Conservation (phyloP, 2,888 invertebrate species). For the Selenia dentaria region DNA sequence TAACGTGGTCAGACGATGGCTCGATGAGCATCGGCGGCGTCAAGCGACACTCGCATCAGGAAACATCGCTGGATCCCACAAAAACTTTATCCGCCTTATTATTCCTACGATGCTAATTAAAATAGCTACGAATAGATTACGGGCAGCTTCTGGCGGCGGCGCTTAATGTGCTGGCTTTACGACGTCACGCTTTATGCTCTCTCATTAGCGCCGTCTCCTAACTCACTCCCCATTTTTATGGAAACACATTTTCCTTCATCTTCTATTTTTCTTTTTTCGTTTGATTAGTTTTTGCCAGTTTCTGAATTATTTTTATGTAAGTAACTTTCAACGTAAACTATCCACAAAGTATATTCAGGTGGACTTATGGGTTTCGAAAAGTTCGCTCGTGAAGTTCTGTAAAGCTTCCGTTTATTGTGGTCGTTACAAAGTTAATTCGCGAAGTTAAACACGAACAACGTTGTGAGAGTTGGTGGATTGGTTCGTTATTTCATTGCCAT, state of each 20-base stretch:
- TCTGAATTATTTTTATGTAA: constrained; percentile 29
- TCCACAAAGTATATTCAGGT: constrained; percentile 30
- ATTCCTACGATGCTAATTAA: constrained; percentile 81
- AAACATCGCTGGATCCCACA: too few relatives aligned
- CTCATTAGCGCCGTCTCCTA: constrained; percentile 77
- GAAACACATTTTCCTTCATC: constrained; percentile 58
- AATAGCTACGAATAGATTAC: constrained; percentile 82
- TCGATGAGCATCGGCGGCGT: constrained; percentile 49
- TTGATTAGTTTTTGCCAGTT: constrained; percentile 45
- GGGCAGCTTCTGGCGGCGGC: constrained; percentile 75
- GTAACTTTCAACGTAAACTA: constrained; percentile 32
- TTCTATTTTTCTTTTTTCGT: constrained; percentile 46
- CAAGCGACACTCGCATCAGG: constrained; percentile 35
- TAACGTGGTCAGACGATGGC: too few relatives aligned
- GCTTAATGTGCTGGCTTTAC: constrained; percentile 80
- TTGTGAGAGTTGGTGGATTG: constrained; percentile 16
- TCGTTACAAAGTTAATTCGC: constrained; percentile 33
- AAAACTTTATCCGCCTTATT: constrained; percentile 77
- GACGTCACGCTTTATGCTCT: constrained; percentile 81
- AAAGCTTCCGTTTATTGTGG: constrained; percentile 33
- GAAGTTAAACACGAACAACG: constrained; percentile 30
- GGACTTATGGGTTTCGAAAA: constrained; percentile 27
- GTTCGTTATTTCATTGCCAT: constrained; percentile 31
- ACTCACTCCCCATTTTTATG: constrained; percentile 65
- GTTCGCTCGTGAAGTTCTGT: constrained; percentile 27